Base-by-base conservation (phyloP, 2,113 vertebrate species). In the Rissa tridactyla region DNA sequence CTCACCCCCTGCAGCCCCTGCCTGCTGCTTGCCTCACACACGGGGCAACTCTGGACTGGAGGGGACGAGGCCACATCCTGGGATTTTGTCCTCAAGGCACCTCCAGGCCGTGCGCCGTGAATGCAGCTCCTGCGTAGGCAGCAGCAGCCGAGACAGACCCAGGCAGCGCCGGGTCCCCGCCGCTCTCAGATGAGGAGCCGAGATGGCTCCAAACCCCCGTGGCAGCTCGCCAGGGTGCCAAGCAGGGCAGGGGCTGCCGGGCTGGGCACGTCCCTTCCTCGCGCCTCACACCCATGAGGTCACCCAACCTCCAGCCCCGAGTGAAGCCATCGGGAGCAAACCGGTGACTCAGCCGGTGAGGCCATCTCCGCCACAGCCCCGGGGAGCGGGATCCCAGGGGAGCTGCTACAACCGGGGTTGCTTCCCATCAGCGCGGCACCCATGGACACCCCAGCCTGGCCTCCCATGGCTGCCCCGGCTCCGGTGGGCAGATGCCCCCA, bases 321-420 rank as follows among this genome's bases (percentile, higher is more conserved):
- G 38, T 73, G 91, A 97, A 81, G 82, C 95, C 85, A 83, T 18
- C 2, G 0, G 69, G n/a, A 95, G 69, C 55, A 81, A 52, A 40
- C 15, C 10, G 2, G 73, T 87, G 96, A 96, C 89, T 95, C 83
- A 94, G 40, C 3, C 4, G 0, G 44, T 0, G 21, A 89, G 38
- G 44, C 70, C 92, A 65, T 82, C 84, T 54, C 89, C 7, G 7
- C 69, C 86, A 54, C 3, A 1, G 58, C 60, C 42, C 51, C 15
- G 26, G 87, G 87, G 36, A 85, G 30, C 0, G 0, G 60, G 22
- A 77, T 82, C 65, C 58, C 2, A 0, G n/a, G 40, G n/a, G 42
- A 79, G 14, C 76, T 79, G 66, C 82, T 72, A 27, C 79, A 57
- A 55, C 15, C 23, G 10, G 29, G 6, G 0, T 0, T 14, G 19